Evolutionary conservation across 2,797 vertebrate genomes (phyloP), one percentile per base, ranked within the genome.

Genomic region (Sebastes itinus): DNA sequence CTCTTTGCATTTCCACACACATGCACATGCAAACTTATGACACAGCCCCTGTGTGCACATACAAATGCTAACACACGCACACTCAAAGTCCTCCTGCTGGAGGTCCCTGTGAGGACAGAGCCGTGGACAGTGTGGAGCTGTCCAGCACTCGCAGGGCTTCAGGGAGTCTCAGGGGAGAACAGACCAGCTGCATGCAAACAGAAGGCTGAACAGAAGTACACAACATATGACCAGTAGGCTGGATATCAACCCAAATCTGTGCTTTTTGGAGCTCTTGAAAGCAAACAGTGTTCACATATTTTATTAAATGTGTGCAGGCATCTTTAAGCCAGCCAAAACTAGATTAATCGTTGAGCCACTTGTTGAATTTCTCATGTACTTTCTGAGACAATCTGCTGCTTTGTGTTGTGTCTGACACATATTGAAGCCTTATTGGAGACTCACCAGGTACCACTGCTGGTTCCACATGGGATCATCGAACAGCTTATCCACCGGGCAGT

Each of bases 401-500:
- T 6, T 16, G 14, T 64, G 23, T 72, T 38, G 35, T 56, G 14
- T 13, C 9, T 60, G 25, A 25, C 5, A 52, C 13, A 18, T 6
- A 8, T 18, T 70, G 2, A 52, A 23, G 16, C 23, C 6, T 56
- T 59, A 16, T 7, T 14, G 5, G 38, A 72, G 67, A 91, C 98
- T 96, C 94, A 99, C 98, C 97, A 99, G 92, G 86, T 99, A 99
- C 99, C 99, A 99, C 93, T 99, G 99, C 86, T 97, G 97, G 88
- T 96, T 97, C 98, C 98, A 99, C 98, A 99, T 99, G 2, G 98
- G 98, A 72, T 99, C 99, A 8, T 98, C 97, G 84, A 99, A 99
- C 83, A 99, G 96, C 82, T 97, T 97, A 81, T 97, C 95, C 72
- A 95, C 97, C 0, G 95, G 86, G 67, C 96, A 96, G 67, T 96